A percentile compares a stretch with the other conserved stretches of the same genome.
Conservation (phyloP, 2,113 vertebrate species). For the Proteles cristata region DNA sequence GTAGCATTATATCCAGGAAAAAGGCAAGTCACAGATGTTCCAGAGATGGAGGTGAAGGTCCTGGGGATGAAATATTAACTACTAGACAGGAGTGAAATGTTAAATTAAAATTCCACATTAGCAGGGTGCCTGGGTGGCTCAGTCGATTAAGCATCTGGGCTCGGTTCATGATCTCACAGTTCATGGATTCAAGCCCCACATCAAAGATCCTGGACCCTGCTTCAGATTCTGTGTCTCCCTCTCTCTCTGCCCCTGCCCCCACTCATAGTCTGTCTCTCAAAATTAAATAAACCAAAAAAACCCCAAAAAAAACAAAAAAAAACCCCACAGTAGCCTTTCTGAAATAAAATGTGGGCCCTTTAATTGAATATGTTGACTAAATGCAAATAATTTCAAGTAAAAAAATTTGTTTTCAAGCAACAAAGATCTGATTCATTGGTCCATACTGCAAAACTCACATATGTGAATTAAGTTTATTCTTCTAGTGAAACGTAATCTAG, state of each 20-base stretch:
- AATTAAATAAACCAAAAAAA: too few relatives aligned
- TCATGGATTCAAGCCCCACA: too few relatives aligned
- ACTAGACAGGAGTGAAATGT: slow-evolving; percentile 40
- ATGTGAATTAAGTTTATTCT: not conserved
- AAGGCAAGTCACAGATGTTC: slow-evolving; percentile 64
- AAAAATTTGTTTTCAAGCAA: not conserved
- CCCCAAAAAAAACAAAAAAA: not conserved
- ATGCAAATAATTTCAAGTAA: slow-evolving; percentile 43
- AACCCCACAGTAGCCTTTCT: slow-evolving; percentile 62
- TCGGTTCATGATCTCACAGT: too few relatives aligned
- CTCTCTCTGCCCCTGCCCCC: too few relatives aligned
- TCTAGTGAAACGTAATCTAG: not conserved
- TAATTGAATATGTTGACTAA: slow-evolving; percentile 13
- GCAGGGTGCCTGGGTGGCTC: not conserved
- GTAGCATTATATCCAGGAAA: slow-evolving; percentile 12
- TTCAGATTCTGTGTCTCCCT: too few relatives aligned
- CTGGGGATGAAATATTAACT: not conserved
- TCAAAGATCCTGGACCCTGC: too few relatives aligned
- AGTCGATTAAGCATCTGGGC: too few relatives aligned
- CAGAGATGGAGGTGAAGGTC: not conserved
- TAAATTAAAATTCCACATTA: slow-evolving; percentile 58
- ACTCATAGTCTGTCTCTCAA: too few relatives aligned
- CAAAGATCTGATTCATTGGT: not conserved
- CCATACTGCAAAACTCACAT: slow-evolving; percentile 30
- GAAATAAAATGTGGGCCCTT: slow-evolving; percentile 50